Evolutionary conservation across 2,113 vertebrate genomes (phyloP), one percentile per base, ranked within the genome.

Genomic region (Acrocephalus arundinaceus): DNA sequence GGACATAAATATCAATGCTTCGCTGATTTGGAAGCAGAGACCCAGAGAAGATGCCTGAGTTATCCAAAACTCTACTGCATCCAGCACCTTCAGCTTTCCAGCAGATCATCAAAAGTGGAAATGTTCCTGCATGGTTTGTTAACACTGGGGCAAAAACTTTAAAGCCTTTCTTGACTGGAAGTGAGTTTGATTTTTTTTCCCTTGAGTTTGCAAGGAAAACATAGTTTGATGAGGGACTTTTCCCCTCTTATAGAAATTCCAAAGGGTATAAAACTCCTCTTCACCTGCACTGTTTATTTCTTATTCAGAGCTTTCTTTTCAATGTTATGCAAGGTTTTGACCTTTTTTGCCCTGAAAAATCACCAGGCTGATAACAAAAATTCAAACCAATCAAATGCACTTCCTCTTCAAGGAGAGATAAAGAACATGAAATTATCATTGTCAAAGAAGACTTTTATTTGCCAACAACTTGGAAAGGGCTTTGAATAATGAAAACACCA

Each of bases 401-500:
- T 49, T 90, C 33, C 10, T 90, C 15, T 27, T 83, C 39, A 86
- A 88, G 88, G 61, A 93, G 65, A 78, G 68, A 90, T 80, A 86
- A 95, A 89, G 49, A 81, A 43, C n/a, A 63, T 68, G 79, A 88
- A 91, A 94, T 90, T 91, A 45, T 46, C 48, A 57, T 92, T 67
- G 57, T 67, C 55, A 71, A 55, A 22, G 48, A 91, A 77, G 65
- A 57, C 43, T 92, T 91, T 61, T 70, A 71, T 87, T 96, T 95
- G 75, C 90, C 79, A 94, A 80, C 9, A 78, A 65, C 68, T 84
- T 88, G 68, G 35, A 94, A 93, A 80, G 78, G 77, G 27, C 61
- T 88, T 88, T 93, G 72, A 90, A 83, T 86, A 80, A 88, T 86
- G 93, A 88, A 93, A 96, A 83, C 24, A 74, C 72, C 16, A 66